phyloP scores from a whole-genome alignment of 2,113 vertebrate genomes.

The Calypte anna region DNA sequence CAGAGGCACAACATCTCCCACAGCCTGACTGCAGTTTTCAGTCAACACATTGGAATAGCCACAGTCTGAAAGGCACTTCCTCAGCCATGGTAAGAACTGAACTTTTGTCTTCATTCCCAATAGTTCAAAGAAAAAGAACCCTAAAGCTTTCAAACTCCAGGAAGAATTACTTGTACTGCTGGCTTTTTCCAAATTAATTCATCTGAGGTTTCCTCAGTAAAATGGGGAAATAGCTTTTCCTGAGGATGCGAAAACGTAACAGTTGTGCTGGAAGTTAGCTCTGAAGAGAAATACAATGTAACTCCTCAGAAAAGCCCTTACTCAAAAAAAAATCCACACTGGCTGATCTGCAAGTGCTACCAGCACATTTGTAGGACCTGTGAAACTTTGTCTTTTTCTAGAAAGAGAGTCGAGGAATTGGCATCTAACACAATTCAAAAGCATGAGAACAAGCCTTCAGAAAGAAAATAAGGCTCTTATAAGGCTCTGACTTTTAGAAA shows the following conservation, averaged over 20 bases:
- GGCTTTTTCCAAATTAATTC: background rate
- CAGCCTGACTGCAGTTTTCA: background rate
- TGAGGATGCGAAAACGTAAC: background rate
- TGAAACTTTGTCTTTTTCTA: slow-evolving; percentile 21
- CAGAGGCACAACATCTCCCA: background rate
- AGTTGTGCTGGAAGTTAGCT: background rate
- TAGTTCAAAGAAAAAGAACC: background rate
- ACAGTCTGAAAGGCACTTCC: background rate
- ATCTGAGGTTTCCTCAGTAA: background rate
- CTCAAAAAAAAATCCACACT: background rate
- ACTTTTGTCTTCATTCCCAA: background rate
- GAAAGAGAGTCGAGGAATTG: slow-evolving; percentile 13
- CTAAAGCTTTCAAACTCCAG: background rate
- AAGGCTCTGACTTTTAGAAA: slow-evolving; percentile 57
- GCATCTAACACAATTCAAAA: slow-evolving; percentile 29
- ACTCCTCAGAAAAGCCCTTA: background rate
- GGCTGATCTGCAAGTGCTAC: background rate
- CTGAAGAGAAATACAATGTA: background rate
- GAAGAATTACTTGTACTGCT: background rate
- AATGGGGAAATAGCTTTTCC: background rate
- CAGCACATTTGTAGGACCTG: background rate
- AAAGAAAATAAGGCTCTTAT: slow-evolving; percentile 26
- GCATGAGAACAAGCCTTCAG: slow-evolving; percentile 24
- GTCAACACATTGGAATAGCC: background rate
- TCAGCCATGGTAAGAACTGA: background rate